Percentiles rank a stretch among this genome's conserved stretches.
These are phyloP conservation scores for Harpegnathos saltator DNA, from an alignment of 1,140 invertebrate species.

Conservation along the genomic window DNA sequence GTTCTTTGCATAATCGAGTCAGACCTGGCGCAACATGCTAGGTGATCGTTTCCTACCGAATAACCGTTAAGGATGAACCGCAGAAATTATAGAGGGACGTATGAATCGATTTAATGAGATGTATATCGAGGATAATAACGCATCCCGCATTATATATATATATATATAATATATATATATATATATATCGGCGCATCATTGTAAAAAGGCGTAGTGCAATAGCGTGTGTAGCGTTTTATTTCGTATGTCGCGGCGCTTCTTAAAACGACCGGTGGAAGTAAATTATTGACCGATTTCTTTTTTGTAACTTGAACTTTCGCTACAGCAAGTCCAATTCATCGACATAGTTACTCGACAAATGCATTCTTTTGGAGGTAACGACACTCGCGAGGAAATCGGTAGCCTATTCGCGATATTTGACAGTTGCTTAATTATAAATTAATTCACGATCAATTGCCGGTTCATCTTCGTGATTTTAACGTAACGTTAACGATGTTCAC, in stretches of 20 bases:
- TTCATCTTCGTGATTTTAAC: too few relatives aligned
- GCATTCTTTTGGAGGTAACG: too few relatives aligned
- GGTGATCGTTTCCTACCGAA: slow-evolving; percentile 27
- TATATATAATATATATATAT: too few relatives aligned
- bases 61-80: slow-evolving; percentile 21
- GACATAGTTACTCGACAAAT: too few relatives aligned
- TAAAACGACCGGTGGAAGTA: slow-evolving; percentile 39
- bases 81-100: slow-evolving; percentile 29
- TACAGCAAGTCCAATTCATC: too few relatives aligned
- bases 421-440: too few relatives aligned
- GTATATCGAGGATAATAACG: slow-evolving; percentile 24
- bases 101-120: slow-evolving; percentile 45
- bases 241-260: slow-evolving; percentile 23
- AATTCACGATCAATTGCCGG: too few relatives aligned
- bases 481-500: too few relatives aligned
- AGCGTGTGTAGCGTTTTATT: slow-evolving; percentile 63
- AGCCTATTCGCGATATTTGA: too few relatives aligned
- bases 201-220: slow-evolving; percentile 75
- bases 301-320: too few relatives aligned
- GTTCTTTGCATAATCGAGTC: slow-evolving; percentile 20
- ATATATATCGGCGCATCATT: slow-evolving; percentile 53
- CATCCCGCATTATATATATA: background rate
- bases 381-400: too few relatives aligned
- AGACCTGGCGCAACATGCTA: slow-evolving; percentile 13
- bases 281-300: background rate